phyloP scores from a whole-genome alignment of 2,113 vertebrate genomes.

The Nycticebus coucang region DNA sequence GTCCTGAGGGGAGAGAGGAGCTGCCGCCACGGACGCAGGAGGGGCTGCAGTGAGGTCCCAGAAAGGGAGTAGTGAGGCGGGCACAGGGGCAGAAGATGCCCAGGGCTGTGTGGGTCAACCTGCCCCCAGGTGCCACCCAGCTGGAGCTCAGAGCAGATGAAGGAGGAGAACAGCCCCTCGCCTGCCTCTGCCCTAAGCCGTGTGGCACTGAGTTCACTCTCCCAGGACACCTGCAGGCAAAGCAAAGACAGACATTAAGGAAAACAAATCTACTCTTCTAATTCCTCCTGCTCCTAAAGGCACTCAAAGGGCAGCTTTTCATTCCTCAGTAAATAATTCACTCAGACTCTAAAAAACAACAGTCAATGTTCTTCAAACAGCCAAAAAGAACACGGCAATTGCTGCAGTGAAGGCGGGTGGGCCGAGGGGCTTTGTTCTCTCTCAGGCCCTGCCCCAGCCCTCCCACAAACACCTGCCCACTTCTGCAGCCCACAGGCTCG shows the following conservation, averaged over 20 bases:
- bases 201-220: neutral
- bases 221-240: neutral
- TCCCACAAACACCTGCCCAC: neutral
- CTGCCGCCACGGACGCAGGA: neutral
- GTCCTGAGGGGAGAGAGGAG: too few species aligned
- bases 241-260: neutral
- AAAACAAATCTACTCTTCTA: neutral
- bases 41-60: fast-evolving
- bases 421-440: too few species aligned
- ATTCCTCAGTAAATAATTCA: neutral
- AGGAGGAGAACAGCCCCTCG: neutral
- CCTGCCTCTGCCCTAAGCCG: neutral
- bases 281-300: neutral
- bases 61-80: neutral
- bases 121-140: neutral
- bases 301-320: neutral
- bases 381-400: fast-evolving
- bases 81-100: fast-evolving
- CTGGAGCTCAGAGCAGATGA: neutral
- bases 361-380: neutral
- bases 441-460: fast-evolving
- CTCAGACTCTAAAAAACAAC: neutral
- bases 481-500: fast-evolving
- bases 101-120: neutral
- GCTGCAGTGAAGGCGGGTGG: fast-evolving